Conservation (phyloP, 2,113 vertebrate genomes). For the Phylloscopus trochiloides region DNA sequence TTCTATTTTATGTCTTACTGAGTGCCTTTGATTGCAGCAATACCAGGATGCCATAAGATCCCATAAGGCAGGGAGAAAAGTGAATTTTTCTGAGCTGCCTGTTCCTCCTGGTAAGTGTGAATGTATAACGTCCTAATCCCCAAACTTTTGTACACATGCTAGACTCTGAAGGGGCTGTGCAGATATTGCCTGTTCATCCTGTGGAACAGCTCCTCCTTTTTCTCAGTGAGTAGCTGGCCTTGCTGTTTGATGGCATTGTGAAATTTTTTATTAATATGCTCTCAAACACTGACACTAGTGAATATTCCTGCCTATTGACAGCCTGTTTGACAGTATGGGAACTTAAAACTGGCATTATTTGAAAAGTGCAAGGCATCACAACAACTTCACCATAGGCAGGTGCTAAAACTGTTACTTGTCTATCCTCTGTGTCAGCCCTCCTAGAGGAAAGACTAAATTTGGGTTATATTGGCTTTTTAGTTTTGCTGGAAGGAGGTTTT, state of each 20-base stretch:
- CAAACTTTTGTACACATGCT: neutral
- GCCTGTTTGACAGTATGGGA: neutral
- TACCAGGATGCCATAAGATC: conserved; percentile 91
- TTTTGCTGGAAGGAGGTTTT: neutral
- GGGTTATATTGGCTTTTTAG: neutral
- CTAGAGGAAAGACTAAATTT: neutral
- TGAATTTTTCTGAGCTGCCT: conserved; percentile 89
- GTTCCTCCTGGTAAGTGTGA: conserved; percentile 86
- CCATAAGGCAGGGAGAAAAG: conserved; percentile 85
- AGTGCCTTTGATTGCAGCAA: conserved; percentile 80
- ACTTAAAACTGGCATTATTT: neutral
- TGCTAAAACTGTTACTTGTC: neutral
- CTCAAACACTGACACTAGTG: neutral
- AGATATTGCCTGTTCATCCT: neutral
- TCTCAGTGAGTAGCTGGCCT: neutral
- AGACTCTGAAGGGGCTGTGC: neutral
- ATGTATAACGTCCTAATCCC: neutral
- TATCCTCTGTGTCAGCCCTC: neutral
- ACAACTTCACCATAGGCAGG: neutral
- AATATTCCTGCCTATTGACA: neutral
- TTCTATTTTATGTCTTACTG: neutral
- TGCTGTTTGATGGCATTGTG: neutral
- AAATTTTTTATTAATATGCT: neutral
- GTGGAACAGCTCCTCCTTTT: neutral
- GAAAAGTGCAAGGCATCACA: neutral